phyloP scores from a whole-genome alignment of 2,113 vertebrate species.

The Phyllopteryx taeniolatus region DNA sequence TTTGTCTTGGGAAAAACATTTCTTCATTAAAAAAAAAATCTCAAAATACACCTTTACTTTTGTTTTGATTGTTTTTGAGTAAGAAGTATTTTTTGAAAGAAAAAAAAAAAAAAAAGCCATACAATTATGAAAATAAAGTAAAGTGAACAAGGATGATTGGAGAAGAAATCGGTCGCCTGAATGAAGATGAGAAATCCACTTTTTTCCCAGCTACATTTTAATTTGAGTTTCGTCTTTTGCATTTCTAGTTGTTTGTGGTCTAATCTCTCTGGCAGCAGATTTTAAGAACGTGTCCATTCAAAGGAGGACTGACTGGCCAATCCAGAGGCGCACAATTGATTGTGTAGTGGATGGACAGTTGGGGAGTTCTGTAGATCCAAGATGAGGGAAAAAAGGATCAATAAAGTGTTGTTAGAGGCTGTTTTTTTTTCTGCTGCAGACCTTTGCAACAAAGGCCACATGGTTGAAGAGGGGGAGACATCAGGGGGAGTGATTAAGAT shows the following conservation, averaged over 20 bases:
- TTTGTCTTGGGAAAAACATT: too few species aligned
- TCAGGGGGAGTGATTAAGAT: conserved; percentile 12
- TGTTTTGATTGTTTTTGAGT: too few species aligned
- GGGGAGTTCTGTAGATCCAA: conserved; percentile 7
- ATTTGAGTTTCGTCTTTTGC: background rate
- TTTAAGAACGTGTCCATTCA: background rate
- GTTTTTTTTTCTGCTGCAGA: conserved; percentile 35
- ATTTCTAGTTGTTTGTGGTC: background rate
- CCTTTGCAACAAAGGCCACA: conserved; percentile 24
- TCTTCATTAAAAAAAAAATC: too few species aligned
- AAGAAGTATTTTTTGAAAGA: too few species aligned
- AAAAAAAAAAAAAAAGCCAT: too few species aligned
- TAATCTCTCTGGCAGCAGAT: background rate
- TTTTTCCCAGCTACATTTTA: background rate
- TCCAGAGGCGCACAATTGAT: background rate
- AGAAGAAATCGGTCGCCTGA: too few species aligned
- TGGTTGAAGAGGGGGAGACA: too few species aligned
- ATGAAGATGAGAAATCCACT: background rate
- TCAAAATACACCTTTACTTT: too few species aligned
- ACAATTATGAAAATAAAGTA: too few species aligned
- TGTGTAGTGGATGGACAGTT: conserved; percentile 1
- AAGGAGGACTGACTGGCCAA: background rate
- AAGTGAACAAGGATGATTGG: too few species aligned
- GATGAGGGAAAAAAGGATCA: conserved; percentile 18
- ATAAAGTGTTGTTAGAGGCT: conserved; percentile 32